These are phyloP conservation scores for Anguilla japonica DNA, from an alignment of 2,113 vertebrate genomes.

Conservation along the genomic window DNA sequence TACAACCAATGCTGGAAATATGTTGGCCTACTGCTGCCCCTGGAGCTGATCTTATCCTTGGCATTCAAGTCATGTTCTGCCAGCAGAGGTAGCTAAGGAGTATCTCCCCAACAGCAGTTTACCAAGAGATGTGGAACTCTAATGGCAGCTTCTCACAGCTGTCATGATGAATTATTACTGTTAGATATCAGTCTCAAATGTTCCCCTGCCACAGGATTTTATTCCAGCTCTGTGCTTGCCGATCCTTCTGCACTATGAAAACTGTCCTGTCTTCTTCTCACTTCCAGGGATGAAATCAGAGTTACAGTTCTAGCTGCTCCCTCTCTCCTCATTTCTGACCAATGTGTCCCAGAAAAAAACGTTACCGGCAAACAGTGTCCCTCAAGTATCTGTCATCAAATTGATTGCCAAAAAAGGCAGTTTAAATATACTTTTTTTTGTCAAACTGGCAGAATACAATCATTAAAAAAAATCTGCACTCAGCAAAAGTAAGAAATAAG, in stretches of 20 bases:
- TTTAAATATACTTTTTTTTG: no score
- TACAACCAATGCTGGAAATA: no score
- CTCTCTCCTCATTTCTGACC: neutral
- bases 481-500: no score
- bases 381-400: no score
- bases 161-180: conserved; percentile 12
- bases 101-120: conserved; percentile 2
- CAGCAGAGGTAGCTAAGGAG: neutral
- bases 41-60: neutral
- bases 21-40: neutral
- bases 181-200: neutral
- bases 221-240: neutral
- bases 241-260: neutral
- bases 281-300: conserved; percentile 8
- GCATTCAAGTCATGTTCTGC: neutral
- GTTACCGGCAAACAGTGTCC: no score
- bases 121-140: neutral
- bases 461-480: no score
- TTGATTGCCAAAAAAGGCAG: no score
- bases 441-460: no score
- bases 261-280: neutral
- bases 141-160: neutral
- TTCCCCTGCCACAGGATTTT: conserved; percentile 9
- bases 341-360: neutral
- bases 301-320: neutral